Evolutionary conservation across 2,797 vertebrate genomes (phyloP).

Genomic region (Ispidina picta): DNA sequence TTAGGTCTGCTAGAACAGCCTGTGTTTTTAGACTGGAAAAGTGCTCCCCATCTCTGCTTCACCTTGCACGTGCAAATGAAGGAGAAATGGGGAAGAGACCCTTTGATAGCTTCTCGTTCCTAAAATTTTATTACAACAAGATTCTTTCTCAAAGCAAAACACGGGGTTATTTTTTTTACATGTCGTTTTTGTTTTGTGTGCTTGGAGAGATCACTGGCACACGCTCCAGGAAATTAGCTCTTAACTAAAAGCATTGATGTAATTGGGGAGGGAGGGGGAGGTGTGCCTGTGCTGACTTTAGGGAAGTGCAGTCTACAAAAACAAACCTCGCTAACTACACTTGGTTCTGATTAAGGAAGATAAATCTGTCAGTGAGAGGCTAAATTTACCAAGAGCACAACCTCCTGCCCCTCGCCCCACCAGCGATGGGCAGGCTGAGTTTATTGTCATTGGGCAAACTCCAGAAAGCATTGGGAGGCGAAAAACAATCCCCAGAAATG

Average conservation of each 20-base stretch:
- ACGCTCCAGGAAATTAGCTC: slow-evolving; percentile 9
- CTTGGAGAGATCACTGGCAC: not conserved
- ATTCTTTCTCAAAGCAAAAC: not conserved
- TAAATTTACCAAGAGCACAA: slow-evolving; percentile 29
- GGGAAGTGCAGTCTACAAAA: slow-evolving; percentile 51
- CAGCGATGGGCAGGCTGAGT: not conserved
- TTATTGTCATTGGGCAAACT: slow-evolving; percentile 52
- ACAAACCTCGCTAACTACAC: slow-evolving; percentile 30
- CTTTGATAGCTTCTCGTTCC: not conserved
- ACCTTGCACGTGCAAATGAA: not conserved
- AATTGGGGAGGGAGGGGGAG: slow-evolving; percentile 18
- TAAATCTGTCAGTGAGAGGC: slow-evolving; percentile 52
- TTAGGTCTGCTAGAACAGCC: not conserved
- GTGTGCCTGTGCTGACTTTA: not conserved
- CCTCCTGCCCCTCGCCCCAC: not conserved
- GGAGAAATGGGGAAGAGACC: not conserved
- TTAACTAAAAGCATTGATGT: slow-evolving; percentile 3
- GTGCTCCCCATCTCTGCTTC: not conserved
- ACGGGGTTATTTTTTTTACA: not conserved
- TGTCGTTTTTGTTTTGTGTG: not conserved
- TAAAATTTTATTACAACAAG: not conserved
- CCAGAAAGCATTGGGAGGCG: slow-evolving; percentile 11
- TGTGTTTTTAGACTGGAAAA: not conserved
- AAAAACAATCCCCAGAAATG: slow-evolving; percentile 58
- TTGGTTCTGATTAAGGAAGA: slow-evolving; percentile 42